phyloP scores from a whole-genome alignment of 2,113 vertebrate genomes.

The Psephotus haematonotus region DNA sequence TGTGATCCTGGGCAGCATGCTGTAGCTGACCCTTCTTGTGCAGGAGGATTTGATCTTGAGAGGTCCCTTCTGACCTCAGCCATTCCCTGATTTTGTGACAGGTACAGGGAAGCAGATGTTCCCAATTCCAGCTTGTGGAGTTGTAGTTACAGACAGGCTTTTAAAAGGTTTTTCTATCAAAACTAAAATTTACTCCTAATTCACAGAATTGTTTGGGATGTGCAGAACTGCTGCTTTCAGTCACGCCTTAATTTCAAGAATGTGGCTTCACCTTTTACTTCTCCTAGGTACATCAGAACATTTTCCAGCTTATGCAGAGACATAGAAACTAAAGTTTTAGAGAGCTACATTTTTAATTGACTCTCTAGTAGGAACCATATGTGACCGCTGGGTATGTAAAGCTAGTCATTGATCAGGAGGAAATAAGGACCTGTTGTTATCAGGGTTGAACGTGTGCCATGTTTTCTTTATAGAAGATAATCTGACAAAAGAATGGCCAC shows the following conservation, averaged over 20 bases:
- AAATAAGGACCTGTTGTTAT: not conserved
- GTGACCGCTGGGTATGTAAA: not conserved
- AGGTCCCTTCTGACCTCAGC: not conserved
- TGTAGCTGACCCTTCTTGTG: not conserved
- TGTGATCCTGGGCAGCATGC: not conserved
- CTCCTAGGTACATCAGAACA: not conserved
- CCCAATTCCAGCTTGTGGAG: not conserved
- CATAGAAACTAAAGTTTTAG: not conserved
- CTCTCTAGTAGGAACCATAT: not conserved
- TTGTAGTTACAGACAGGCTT: not conserved
- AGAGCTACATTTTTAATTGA: not conserved
- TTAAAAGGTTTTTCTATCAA: not conserved
- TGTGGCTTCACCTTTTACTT: not conserved
- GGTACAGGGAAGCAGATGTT: not conserved
- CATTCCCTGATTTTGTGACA: not conserved
- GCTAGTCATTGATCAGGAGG: not conserved
- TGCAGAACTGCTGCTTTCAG: not conserved
- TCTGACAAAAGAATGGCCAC: conserved; percentile 72
- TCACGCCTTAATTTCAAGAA: not conserved
- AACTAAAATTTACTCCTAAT: not conserved
- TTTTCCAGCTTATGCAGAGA: not conserved
- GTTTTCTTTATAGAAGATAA: conserved; percentile 72
- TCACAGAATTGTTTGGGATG: not conserved
- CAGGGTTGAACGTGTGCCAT: not conserved
- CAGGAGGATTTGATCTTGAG: not conserved